Evolutionary conservation across 1,140 invertebrate species (phyloP).

Genomic region (Apocrypta bakeri): DNA sequence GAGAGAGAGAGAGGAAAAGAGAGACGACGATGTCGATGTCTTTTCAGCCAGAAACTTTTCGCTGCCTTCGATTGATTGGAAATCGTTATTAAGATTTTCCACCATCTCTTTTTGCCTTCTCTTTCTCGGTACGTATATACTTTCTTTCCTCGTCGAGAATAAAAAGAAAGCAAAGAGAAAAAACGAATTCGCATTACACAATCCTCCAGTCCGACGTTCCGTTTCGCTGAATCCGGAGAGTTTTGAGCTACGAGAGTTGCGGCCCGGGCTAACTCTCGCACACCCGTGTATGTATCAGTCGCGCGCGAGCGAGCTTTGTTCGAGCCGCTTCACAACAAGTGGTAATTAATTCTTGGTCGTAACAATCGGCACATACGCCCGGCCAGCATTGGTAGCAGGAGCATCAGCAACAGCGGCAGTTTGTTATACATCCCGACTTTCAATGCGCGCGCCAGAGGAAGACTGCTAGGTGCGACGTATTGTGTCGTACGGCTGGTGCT

Average conservation of each 20-base stretch:
- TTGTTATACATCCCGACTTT: constrained; percentile 32
- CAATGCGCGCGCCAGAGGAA: constrained; percentile 7
- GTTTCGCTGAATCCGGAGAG: constrained; percentile 52
- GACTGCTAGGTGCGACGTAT: constrained; percentile 11
- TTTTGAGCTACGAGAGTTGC: constrained; percentile 47
- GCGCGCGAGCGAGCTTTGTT: constrained; percentile 61
- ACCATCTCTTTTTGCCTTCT: no score
- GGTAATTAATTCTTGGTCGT: constrained; percentile 70
- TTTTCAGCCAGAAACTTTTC: background rate
- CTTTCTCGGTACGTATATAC: constrained; percentile 20
- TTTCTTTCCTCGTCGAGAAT: background rate
- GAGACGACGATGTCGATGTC: no score
- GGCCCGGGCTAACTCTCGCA: background rate
- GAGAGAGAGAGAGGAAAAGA: no score
- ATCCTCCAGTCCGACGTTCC: constrained; percentile 28
- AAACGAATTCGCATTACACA: background rate
- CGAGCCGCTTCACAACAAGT: constrained; percentile 63
- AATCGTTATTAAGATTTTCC: constrained; percentile 10
- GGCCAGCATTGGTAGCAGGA: background rate
- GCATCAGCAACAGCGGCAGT: background rate
- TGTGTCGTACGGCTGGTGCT: background rate
- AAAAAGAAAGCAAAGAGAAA: background rate
- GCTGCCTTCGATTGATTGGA: background rate
- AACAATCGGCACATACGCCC: constrained; percentile 62
- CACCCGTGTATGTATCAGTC: constrained; percentile 43